Base-by-base conservation (phyloP, 2,113 vertebrate genomes). In the Psephotus haematonotus region DNA sequence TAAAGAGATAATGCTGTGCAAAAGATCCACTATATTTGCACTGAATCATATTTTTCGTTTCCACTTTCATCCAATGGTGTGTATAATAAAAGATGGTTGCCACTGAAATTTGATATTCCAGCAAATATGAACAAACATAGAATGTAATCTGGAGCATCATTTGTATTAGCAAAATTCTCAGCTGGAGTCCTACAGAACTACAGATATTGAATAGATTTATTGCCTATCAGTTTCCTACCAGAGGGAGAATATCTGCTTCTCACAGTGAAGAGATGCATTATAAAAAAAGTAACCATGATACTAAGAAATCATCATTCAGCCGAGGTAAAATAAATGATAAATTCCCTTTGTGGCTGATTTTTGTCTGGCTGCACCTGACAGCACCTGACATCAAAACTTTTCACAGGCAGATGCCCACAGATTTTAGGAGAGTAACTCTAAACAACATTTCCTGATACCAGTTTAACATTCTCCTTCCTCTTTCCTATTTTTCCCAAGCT, bases 161-260 rank as follows among this genome's bases (percentile, higher is more conserved):
- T 96, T 96, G 82, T 96, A 86, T 31, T 83, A 71, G 86, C 8
- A 49, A 97, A 96, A 92, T 94, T 94, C 84, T 96, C 95, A 86
- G 86, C 74, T 93, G 96, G 88, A 97, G 62, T 86, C 49, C 82
- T 84, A 87, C 82, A 87, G 96, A 96, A 95, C 86, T 93, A 86
- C 64, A 82, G 93, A 89, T 94, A 95, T 97, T 97, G 96, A 97
- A 94, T 77, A 96, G 96, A 97, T 97, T 97, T 97, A 97, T 92
- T 96, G 86, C 93, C 75, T 93, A 96, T 97, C 92, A 88, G 86
- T 96, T 97, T 97, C 97, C 95, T 93, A 95, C 85, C 91, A 96
- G 93, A 95, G 90, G 85, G 94, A 97, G 77, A 96, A 82, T 96
- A 93, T 95, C 88, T 91, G 49, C 94, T 96, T 77, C 81, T 96